Conservation (phyloP, 2,888 invertebrate species). For the Pimpla rufipes region DNA sequence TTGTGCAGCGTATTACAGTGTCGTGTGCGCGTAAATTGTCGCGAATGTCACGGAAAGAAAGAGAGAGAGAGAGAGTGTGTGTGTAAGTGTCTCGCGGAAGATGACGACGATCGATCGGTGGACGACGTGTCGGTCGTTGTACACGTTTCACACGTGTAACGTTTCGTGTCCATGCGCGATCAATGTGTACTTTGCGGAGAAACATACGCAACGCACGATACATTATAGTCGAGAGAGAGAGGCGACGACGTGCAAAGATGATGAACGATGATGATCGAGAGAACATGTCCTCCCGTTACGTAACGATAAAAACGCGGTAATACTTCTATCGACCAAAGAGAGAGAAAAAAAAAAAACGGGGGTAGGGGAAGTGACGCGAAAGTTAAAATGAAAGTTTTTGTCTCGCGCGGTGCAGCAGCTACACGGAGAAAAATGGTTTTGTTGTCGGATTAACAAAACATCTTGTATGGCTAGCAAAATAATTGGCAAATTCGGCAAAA, state of each 20-base stretch:
- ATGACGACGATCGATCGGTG: constrained; percentile 26
- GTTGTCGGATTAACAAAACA: too few relatives aligned
- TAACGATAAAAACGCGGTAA: constrained; percentile 12
- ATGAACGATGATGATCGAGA: constrained; percentile 33
- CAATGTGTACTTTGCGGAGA: neutral
- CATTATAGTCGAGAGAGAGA: constrained; percentile 25
- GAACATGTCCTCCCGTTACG: constrained; percentile 7
- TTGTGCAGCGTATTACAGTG: constrained; percentile 24
- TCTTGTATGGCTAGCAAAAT: too few relatives aligned
- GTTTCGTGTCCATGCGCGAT: neutral
- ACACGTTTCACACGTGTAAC: constrained; percentile 1
- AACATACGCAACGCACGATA: constrained; percentile 3
- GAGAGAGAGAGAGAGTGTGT: neutral
- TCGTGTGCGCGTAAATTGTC: constrained; percentile 1
- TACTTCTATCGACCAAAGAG: constrained; percentile 21
- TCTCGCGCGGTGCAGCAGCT: neutral
- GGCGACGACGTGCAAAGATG: constrained; percentile 9
- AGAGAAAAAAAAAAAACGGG: constrained; percentile 29
- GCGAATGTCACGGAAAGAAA: neutral
- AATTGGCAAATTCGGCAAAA: too few relatives aligned
- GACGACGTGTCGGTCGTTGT: neutral
- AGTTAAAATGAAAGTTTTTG: constrained; percentile 33
- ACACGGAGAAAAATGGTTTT: too few relatives aligned
- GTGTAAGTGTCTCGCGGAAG: constrained; percentile 19
- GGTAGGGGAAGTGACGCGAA: constrained; percentile 20